These are phyloP conservation scores for Mellivora capensis DNA, from an alignment of 2,113 vertebrate genomes.

Conservation along the genomic window DNA sequence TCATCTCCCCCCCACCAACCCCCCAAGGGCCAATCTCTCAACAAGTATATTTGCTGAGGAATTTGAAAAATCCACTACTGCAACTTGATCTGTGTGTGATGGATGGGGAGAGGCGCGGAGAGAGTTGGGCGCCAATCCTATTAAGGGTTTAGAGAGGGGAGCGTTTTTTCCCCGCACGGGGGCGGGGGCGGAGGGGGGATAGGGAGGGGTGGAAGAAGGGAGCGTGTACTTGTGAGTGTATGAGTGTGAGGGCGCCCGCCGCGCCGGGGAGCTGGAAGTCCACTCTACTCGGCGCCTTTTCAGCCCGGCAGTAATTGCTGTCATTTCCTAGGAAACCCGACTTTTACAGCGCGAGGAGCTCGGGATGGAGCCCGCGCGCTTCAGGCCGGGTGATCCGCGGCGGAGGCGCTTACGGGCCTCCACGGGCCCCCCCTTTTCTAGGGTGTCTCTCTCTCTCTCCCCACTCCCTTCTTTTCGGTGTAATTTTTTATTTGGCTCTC, in stretches of 20 bases:
- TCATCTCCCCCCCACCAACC: background rate
- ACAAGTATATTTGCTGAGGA: slow-evolving; percentile 94
- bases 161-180: slow-evolving; percentile 55
- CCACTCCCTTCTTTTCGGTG: background rate
- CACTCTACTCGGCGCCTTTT: slow-evolving; percentile 68
- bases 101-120: slow-evolving; percentile 87
- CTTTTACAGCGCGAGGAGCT: slow-evolving; percentile 33
- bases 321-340: slow-evolving; percentile 80
- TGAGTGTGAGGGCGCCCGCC: background rate
- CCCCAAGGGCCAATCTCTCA: slow-evolving; percentile 80
- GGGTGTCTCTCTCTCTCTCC: background rate
- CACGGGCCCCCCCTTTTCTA: background rate
- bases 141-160: slow-evolving; percentile 82
- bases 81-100: slow-evolving; percentile 93
- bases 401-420: background rate
- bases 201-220: background rate
- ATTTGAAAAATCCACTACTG: slow-evolving; percentile 92
- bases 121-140: slow-evolving; percentile 87
- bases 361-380: background rate
- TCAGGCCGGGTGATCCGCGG: background rate
- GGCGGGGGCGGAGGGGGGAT: background rate
- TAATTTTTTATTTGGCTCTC: background rate
- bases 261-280: slow-evolving; percentile 39
- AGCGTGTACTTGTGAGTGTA: background rate
- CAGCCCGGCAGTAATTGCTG: slow-evolving; percentile 66